Percentiles rank a stretch among this genome's conserved stretches.
Evolutionary conservation across 1,140 invertebrate genomes (phyloP).

Genomic region (Halictus rubicundus): DNA sequence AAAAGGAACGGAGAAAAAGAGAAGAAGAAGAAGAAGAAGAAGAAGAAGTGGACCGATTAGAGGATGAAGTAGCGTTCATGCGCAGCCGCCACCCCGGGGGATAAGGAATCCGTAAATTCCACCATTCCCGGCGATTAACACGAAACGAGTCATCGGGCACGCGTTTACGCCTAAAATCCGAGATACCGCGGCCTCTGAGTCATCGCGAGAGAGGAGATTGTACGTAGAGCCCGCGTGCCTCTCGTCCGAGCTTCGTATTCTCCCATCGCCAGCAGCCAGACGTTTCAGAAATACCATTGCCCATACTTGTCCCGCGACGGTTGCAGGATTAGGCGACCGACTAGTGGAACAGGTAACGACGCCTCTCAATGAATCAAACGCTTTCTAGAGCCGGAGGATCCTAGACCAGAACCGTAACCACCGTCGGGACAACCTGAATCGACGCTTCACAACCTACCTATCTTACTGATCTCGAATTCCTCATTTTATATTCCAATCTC

Average conservation of each 20-base stretch:
- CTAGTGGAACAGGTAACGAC: slow-evolving; percentile 15
- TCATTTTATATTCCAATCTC: no score
- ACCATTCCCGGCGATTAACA: slow-evolving; percentile 56
- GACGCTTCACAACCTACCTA: no score
- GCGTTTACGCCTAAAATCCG: slow-evolving; percentile 64
- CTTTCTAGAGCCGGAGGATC: not conserved
- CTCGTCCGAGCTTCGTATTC: slow-evolving; percentile 30
- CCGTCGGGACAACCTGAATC: no score
- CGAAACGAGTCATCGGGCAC: slow-evolving; percentile 64
- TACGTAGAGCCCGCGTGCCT: slow-evolving; percentile 32
- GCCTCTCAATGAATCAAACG: not conserved
- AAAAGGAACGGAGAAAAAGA: not conserved
- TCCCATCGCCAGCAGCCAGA: slow-evolving; percentile 13
- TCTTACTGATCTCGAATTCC: no score
- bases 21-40: no score
- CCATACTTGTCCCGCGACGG: slow-evolving; percentile 20
- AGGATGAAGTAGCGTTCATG: not conserved
- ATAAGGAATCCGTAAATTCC: slow-evolving; percentile 21
- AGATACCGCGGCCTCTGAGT: slow-evolving; percentile 62
- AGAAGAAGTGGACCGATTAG: not conserved
- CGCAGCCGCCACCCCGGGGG: not conserved
- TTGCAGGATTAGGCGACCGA: not conserved
- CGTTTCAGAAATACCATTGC: slow-evolving; percentile 40
- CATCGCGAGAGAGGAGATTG: slow-evolving; percentile 66
- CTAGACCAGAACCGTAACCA: no score